Base-by-base conservation (phyloP, 1,140 invertebrate genomes). In the Trichogramma pretiosum region DNA sequence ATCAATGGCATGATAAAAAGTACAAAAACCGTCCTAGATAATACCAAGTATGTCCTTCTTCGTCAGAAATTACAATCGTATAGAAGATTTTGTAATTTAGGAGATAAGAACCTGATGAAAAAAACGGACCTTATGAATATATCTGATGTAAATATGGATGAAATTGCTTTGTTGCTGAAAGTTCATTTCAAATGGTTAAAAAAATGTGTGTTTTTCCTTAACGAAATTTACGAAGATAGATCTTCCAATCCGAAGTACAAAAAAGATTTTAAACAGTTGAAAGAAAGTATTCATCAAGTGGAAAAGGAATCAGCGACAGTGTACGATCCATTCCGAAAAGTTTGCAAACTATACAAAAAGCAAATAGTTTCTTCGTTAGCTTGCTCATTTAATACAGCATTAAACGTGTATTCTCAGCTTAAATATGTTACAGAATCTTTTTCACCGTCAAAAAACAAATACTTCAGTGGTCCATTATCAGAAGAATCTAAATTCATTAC, bases 41-140 rank as follows among this genome's bases (percentile, higher is more conserved):
- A 40, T 10, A 21, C 54, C 26, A 39, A 50, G 0, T 66, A 61
- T 26, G 18, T 59, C 0, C 17, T 40, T 9, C 18, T 64, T 2
- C 57, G 65, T 34, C 52, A 24, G 3, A 53, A 45, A n/a, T 57
- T 79, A 7, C 72, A 67, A 36, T 76, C 72, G 72, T 58, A 72
- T 13, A 58, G 56, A 11, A 66, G 76, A 61, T 78, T 77, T 41
- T 59, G 55, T 21, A 33, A 48, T 28, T 44, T 68, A 21, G 66
- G 68, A 8, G 22, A 60, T 5, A 32, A 46, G 2, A 35, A 46
- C 1, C 43, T 67, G 1, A 35, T 56, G 16, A 48, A 56, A 11
- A 60, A 59, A 42, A 17, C 55, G 0, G 34, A 56, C 10, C 66
- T 54, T 24, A 56, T 53, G 0, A 53, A 36, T 14, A 54, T 50